These are phyloP conservation scores for Stichodactyla helianthus DNA, from an alignment of 64 coral and sea anemone genomes.

Conservation along the genomic window DNA sequence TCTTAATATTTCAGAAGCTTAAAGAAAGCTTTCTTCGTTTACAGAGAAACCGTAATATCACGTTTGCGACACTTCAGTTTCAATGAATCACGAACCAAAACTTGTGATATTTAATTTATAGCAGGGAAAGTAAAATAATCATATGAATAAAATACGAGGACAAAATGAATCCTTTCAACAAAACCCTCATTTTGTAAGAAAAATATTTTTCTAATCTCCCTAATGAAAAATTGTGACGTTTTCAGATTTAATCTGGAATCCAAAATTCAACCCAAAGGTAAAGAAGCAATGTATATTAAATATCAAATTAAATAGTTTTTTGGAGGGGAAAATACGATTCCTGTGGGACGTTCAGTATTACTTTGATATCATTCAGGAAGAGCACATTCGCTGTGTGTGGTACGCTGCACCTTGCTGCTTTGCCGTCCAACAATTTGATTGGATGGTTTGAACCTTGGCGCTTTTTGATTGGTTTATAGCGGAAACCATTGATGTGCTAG, in stretches of 20 bases:
- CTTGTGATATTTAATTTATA: neutral
- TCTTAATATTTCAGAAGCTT: neutral
- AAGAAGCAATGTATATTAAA: neutral
- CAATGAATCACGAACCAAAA: neutral
- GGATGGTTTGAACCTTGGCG: neutral
- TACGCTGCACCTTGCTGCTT: too few species aligned
- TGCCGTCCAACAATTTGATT: neutral
- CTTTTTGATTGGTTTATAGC: neutral
- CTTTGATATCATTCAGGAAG: too few species aligned
- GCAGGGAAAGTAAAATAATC: neutral
- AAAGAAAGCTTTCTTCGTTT: neutral
- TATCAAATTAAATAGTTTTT: neutral
- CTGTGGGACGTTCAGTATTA: too few species aligned
- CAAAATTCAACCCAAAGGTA: neutral
- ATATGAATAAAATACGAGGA: slow-evolving; percentile 16
- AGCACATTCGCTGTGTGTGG: too few species aligned
- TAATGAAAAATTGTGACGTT: neutral
- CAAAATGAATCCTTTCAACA: neutral
- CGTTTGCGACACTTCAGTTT: too few species aligned
- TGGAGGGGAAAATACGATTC: too few species aligned
- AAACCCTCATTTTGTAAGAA: neutral
- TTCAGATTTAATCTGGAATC: neutral
- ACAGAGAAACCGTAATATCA: neutral
- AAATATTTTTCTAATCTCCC: neutral
- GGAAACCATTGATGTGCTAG: too few species aligned